phyloP scores from a whole-genome alignment of 1,140 invertebrate genomes.

The Akabosia matsudoensis region DNA sequence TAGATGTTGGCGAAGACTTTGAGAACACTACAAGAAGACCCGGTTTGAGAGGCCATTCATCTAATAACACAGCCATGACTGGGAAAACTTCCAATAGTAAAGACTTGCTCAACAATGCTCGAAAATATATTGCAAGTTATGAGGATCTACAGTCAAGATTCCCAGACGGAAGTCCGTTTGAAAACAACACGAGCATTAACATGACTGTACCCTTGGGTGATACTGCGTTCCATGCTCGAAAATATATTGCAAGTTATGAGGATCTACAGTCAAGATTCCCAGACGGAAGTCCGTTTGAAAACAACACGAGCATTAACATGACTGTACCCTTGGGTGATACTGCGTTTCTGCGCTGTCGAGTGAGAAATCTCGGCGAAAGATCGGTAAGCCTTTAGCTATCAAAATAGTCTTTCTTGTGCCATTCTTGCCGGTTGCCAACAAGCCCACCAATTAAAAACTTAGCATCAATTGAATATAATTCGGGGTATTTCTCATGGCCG shows the following conservation, averaged over 20 bases:
- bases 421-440: too few relatives aligned
- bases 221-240: conserved; percentile 50
- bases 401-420: too few relatives aligned
- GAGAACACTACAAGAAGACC: too few relatives aligned
- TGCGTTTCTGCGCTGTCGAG: conserved; percentile 55
- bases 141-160: conserved; percentile 4
- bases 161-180: conserved; percentile 38
- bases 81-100: background rate
- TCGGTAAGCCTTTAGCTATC: conserved; percentile 54
- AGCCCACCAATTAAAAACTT: too few relatives aligned
- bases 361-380: conserved; percentile 56
- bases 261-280: conserved; percentile 3
- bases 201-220: conserved; percentile 55
- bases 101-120: background rate
- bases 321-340: conserved; percentile 55
- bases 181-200: conserved; percentile 53
- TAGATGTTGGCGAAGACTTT: background rate
- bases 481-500: too few relatives aligned
- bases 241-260: conserved; percentile 13
- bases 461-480: too few relatives aligned
- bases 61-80: too few relatives aligned
- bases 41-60: too few relatives aligned
- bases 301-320: conserved; percentile 53
- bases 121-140: background rate
- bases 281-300: conserved; percentile 46